Evolutionary conservation across 53 echinoderm and acorn worm genomes (phyloP), one percentile per base, ranked within the genome.

Genomic region (Zoroaster sp.): DNA sequence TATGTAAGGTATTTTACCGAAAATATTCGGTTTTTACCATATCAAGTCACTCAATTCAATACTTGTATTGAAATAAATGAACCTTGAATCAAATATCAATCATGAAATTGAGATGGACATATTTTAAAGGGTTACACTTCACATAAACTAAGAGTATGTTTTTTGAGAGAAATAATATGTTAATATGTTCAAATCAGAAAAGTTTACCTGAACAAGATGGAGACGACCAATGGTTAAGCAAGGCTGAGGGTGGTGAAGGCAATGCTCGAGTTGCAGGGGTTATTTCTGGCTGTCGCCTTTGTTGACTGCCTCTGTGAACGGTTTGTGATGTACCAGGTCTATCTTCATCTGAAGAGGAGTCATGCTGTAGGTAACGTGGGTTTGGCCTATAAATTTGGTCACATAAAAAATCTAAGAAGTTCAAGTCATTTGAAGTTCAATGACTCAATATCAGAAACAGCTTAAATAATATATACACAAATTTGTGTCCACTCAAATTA

Each of bases 241-340:
- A 71, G 71, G 39, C 30, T 14, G 71, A 35, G 71, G 71, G 71
- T 71, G 71, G 71, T 9, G 71, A n/a, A 35, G 71, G 71, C 36
- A 71, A 35, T 71, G 36, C 4, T 71, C 71, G 71, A 35, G 71
- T 17, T 35, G 71, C 2, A 71, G 35, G 34, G 2, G 71, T 71
- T 71, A 14, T 35, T 32, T 32, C 39, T 17, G 17, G 71, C 9
- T 38, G 39, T 33, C 12, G 71, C 71, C 34, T 70, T 70, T 70
- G 70, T 70, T 70, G 70, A 70, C 33, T 71, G 39, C 71, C 39
- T 71, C 71, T 71, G 33, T 71, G 71, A 38, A 71, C 34, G 23
- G 2, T 66, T 32, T n/a, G 20, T 71, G 71, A 71, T 33, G 71
- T 31, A 2, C 39, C 39, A 3, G 71, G 71, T 31, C 71, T 38